phyloP scores from a whole-genome alignment of 1,140 invertebrate genomes.

The Ditylenchus dipsaci region DNA sequence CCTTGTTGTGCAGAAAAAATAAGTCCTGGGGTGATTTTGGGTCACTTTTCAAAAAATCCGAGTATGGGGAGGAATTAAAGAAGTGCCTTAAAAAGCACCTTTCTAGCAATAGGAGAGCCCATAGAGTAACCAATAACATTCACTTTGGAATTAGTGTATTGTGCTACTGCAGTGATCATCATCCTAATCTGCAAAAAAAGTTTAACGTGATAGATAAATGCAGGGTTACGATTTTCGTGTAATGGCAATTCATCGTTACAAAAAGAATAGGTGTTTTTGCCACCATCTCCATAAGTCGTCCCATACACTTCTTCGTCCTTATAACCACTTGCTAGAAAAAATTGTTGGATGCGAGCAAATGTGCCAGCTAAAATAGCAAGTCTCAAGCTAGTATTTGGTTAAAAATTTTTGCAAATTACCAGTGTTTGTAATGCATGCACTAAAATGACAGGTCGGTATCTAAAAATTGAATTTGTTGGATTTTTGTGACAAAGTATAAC shows the following conservation, averaged over 20 bases:
- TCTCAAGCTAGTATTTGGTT: not conserved
- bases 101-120: constrained; percentile 55
- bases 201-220: not conserved
- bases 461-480: too few species aligned
- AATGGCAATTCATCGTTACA: constrained; percentile 56
- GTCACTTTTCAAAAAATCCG: too few species aligned
- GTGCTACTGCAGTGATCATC: constrained; percentile 50
- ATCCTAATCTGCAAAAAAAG: constrained; percentile 42
- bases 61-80: too few species aligned
- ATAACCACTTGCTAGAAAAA: constrained; percentile 49
- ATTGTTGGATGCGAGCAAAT: constrained; percentile 40
- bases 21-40: too few species aligned
- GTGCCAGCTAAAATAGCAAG: constrained; percentile 22
- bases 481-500: too few species aligned
- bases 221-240: constrained; percentile 48
- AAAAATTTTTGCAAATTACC: constrained; percentile 9
- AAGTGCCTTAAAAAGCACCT: constrained; percentile 37
- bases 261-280: constrained; percentile 54
- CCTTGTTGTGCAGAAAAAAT: too few species aligned
- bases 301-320: constrained; percentile 49
- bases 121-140: constrained; percentile 56
- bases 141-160: constrained; percentile 50
- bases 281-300: constrained; percentile 56
- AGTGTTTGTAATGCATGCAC: constrained; percentile 56
- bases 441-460: constrained; percentile 51